phyloP scores from a whole-genome alignment of 1,140 invertebrate species.

The Magallana angulata region DNA sequence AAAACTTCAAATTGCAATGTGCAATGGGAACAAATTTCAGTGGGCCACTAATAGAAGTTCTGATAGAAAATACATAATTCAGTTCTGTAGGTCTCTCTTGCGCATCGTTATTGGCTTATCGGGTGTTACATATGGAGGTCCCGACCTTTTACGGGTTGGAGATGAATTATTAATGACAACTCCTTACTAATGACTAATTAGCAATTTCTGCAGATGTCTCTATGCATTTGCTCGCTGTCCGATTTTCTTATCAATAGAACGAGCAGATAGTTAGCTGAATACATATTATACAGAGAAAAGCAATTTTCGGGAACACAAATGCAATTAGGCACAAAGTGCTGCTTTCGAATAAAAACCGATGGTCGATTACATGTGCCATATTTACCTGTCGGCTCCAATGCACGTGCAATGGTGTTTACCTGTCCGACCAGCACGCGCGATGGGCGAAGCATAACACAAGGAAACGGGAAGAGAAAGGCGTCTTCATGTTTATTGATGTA shows the following conservation, averaged over 20 bases:
- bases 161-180: neutral
- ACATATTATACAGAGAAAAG: conserved; percentile 22
- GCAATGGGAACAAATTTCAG: too few relatives aligned
- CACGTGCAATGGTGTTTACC: neutral
- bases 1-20: too few relatives aligned
- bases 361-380: neutral
- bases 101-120: too few relatives aligned
- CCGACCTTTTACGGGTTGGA: neutral
- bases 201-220: conserved; percentile 16
- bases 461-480: neutral
- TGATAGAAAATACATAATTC: too few relatives aligned
- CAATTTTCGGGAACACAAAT: neutral
- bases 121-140: too few relatives aligned
- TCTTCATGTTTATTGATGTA: neutral
- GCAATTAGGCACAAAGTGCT: neutral
- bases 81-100: too few relatives aligned
- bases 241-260: neutral
- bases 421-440: neutral
- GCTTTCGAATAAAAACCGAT: neutral
- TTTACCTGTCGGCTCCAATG: conserved; percentile 18
- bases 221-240: neutral
- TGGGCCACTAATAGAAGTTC: too few relatives aligned
- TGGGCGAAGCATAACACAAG: neutral
- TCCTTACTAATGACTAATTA: conserved; percentile 1
- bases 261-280: neutral